Percentiles rank a stretch among this genome's conserved stretches.
Evolutionary conservation across 2,888 invertebrate species (phyloP).

Genomic region (Ramazzottius varieornatus): DNA sequence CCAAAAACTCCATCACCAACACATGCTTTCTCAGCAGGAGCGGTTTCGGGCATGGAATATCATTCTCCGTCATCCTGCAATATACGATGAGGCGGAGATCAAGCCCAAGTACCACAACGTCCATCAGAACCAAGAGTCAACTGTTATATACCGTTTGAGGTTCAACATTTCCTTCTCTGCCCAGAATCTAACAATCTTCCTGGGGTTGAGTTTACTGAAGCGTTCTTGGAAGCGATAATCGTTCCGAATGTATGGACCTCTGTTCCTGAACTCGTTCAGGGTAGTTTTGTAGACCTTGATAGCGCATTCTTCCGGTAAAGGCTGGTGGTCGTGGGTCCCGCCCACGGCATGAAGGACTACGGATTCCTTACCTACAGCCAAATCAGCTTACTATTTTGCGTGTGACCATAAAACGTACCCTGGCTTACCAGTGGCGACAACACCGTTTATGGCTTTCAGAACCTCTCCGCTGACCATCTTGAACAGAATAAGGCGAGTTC

Average conservation of each 20-base stretch:
- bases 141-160: constrained; percentile 28
- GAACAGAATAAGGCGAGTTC: constrained; percentile 30
- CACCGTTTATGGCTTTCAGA: constrained; percentile 29
- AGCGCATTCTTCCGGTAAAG: constrained; percentile 27
- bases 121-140: no score
- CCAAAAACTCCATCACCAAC: constrained; percentile 33
- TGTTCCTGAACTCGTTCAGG: constrained; percentile 32
- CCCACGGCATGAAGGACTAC: constrained; percentile 30
- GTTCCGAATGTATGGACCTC: constrained; percentile 32
- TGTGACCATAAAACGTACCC: no score
- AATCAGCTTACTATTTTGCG: no score
- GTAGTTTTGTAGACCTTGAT: constrained; percentile 35
- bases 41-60: constrained; percentile 29
- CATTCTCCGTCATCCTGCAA: constrained; percentile 24
- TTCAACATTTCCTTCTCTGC: constrained; percentile 35
- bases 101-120: no score
- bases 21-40: constrained; percentile 31
- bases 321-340: constrained; percentile 16
- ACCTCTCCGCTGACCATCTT: constrained; percentile 30
- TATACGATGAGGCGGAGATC: constrained; percentile 5
- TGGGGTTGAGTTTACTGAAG: constrained; percentile 28
- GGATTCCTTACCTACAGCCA: no score
- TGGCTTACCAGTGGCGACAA: constrained; percentile 32
- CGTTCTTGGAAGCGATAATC: constrained; percentile 34
- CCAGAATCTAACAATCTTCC: constrained; percentile 33